Evolutionary conservation across 2,888 invertebrate species (phyloP).

Genomic region (Galerucella calmariensis): DNA sequence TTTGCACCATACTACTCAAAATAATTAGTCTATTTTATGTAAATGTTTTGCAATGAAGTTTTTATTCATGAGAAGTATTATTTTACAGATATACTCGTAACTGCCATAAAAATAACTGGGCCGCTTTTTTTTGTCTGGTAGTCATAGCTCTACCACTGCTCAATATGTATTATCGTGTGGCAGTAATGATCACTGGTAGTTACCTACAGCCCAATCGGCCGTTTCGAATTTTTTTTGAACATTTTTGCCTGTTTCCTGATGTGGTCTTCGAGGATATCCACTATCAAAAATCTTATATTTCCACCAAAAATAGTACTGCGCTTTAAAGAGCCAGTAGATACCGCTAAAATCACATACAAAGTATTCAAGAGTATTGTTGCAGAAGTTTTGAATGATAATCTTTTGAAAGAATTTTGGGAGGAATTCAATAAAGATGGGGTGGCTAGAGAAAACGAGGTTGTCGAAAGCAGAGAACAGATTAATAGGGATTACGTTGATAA

Average conservation of each 20-base stretch:
- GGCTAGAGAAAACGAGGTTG: too few species aligned
- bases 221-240: background rate
- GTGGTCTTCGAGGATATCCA: constrained; percentile 1
- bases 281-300: constrained; percentile 6
- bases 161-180: background rate
- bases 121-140: constrained; percentile 5
- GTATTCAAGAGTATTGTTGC: background rate
- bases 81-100: too few species aligned
- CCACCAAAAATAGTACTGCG: background rate
- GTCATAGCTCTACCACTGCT: constrained; percentile 11
- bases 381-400: background rate
- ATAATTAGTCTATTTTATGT: background rate
- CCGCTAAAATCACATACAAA: background rate
- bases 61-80: constrained; percentile 3
- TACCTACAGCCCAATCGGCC: background rate
- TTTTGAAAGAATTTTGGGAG: too few species aligned
- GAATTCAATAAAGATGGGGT: too few species aligned
- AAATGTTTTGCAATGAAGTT: background rate
- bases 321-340: background rate
- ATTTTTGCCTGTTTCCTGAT: background rate
- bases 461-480: too few species aligned
- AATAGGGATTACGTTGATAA: too few species aligned
- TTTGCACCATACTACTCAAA: constrained; percentile 1
- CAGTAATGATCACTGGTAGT: background rate
- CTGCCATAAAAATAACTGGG: background rate